Evolutionary conservation across 1,140 invertebrate species (phyloP).

Genomic region (Leptoteleia sp.): DNA sequence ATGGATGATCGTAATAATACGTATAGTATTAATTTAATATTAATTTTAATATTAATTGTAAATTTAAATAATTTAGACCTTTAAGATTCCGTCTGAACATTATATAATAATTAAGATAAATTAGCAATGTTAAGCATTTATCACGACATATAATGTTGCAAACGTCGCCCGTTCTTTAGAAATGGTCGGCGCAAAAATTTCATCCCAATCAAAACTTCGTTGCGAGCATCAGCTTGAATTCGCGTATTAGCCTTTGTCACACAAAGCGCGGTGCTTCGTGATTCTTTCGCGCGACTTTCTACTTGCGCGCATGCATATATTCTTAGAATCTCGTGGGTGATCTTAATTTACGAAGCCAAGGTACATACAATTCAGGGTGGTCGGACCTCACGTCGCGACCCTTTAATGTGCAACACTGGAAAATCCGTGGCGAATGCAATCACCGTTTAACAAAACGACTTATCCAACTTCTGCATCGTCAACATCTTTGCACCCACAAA

Average conservation of each 20-base stretch:
- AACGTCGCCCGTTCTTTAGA: too few relatives aligned
- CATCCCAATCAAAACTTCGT: too few relatives aligned
- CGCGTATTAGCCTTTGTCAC: slow-evolving; percentile 37
- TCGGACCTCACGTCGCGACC: slow-evolving; percentile 58
- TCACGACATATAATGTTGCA: too few relatives aligned
- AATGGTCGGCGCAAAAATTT: too few relatives aligned
- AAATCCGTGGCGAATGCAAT: slow-evolving; percentile 76
- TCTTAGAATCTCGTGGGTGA: slow-evolving; percentile 71
- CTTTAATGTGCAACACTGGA: slow-evolving; percentile 59
- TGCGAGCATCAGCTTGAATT: slow-evolving; percentile 24
- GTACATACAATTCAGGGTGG: slow-evolving; percentile 67
- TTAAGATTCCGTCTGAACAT: too few relatives aligned
- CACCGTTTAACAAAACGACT: slow-evolving; percentile 63
- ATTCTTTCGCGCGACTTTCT: slow-evolving; percentile 46
- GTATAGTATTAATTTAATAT: too few relatives aligned
- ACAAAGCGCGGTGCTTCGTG: slow-evolving; percentile 12
- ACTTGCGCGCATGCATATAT: slow-evolving; percentile 38
- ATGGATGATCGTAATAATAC: too few relatives aligned
- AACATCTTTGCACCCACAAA: slow-evolving; percentile 54
- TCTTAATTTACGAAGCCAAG: slow-evolving; percentile 68
- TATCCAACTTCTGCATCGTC: slow-evolving; percentile 34
- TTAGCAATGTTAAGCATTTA: too few relatives aligned
- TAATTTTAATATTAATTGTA: too few relatives aligned
- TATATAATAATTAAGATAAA: too few relatives aligned
- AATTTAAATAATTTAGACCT: too few relatives aligned